A percentile compares a stretch with the other conserved stretches of the same genome.
These are phyloP conservation scores for Folsomia manolachei DNA, from an alignment of 2,888 invertebrate genomes.

Conservation along the genomic window DNA sequence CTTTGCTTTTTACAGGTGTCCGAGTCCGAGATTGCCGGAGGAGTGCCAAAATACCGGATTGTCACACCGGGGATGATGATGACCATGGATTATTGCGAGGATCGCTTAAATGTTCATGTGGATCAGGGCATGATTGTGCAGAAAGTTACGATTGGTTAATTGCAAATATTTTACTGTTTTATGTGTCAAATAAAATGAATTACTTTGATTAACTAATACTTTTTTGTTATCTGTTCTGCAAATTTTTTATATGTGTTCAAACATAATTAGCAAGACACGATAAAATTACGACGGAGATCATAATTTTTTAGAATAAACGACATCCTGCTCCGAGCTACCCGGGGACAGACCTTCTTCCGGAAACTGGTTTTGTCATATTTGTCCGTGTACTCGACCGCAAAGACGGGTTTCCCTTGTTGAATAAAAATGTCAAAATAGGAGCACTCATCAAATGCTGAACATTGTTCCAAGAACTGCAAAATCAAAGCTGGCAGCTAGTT, in stretches of 20 bases:
- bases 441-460: conserved; percentile 17
- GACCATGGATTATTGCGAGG: not conserved
- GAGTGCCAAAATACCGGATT: not conserved
- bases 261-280: no score
- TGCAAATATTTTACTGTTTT: not conserved
- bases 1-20: not conserved
- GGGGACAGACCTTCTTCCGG: conserved; percentile 11
- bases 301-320: conserved; percentile 18
- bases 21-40: not conserved
- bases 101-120: not conserved
- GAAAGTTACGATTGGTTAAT: not conserved
- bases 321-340: not conserved
- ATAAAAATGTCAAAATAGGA: conserved; percentile 13
- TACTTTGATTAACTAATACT: no score
- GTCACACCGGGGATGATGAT: not conserved
- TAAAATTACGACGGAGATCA: conserved; percentile 6
- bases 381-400: conserved; percentile 24
- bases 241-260: no score
- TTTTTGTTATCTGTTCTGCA: no score
- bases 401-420: conserved; percentile 13
- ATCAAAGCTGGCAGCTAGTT: not conserved
- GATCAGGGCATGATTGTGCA: not conserved
- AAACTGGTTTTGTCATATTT: conserved; percentile 3
- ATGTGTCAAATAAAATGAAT: no score
- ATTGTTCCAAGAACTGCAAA: conserved; percentile 22